phyloP scores from a whole-genome alignment of 2,797 vertebrate genomes.

The Peromyscus aztecus region DNA sequence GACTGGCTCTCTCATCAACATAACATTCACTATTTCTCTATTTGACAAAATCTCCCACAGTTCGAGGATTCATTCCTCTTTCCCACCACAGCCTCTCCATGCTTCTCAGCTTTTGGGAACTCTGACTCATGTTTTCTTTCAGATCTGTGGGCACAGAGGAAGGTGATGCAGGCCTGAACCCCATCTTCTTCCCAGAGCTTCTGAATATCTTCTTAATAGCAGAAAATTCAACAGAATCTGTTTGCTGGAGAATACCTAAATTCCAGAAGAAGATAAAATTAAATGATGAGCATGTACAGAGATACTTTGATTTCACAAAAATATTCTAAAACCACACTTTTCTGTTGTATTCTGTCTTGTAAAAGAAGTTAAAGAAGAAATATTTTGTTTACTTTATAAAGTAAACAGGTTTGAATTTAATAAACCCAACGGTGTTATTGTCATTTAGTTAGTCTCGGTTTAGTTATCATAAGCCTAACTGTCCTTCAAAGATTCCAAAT shows the following conservation, averaged over 20 bases:
- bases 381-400: neutral
- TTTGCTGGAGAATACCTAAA: neutral
- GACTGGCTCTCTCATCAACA: neutral
- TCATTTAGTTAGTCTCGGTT: neutral
- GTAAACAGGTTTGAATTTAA: neutral
- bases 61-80: neutral
- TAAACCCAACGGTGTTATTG: neutral
- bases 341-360: neutral
- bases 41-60: neutral
- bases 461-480: neutral
- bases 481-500: neutral
- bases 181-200: neutral
- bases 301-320: slow-evolving; percentile 32
- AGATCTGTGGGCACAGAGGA: neutral
- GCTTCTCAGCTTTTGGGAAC: neutral
- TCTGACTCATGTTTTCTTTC: neutral
- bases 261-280: neutral
- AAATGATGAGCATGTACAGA: neutral
- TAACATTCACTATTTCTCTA: neutral
- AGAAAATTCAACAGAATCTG: neutral
- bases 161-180: too few relatives aligned
- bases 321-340: neutral
- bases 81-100: neutral
- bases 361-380: neutral
- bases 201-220: neutral